phyloP scores from a whole-genome alignment of 2,888 invertebrate species.

The Eilema depressum region DNA sequence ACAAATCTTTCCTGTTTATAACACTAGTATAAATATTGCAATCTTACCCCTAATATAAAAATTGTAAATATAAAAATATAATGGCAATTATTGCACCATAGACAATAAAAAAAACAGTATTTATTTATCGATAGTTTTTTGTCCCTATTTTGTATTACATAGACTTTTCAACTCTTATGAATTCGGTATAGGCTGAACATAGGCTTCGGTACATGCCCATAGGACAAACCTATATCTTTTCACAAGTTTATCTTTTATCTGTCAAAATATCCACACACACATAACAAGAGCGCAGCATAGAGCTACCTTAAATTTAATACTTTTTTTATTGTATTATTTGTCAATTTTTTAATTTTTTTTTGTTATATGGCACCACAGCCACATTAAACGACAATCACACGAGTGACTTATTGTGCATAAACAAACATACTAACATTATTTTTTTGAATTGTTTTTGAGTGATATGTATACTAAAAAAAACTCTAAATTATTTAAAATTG shows the following conservation, averaged over 20 bases:
- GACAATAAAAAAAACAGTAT: too few species aligned
- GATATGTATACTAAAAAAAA: neutral
- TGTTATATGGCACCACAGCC: slow-evolving; percentile 83
- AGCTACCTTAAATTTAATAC: slow-evolving; percentile 81
- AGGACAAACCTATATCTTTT: neutral
- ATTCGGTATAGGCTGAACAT: neutral
- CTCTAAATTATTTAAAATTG: neutral
- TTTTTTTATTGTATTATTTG: slow-evolving; percentile 85
- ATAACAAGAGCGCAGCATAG: slow-evolving; percentile 60
- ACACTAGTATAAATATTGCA: too few species aligned
- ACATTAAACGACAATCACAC: slow-evolving; percentile 71
- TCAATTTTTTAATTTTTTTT: slow-evolving; percentile 81
- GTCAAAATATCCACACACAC: slow-evolving; percentile 56
- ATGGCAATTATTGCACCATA: too few species aligned
- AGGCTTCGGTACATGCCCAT: too few species aligned
- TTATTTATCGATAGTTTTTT: neutral
- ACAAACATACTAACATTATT: slow-evolving; percentile 54
- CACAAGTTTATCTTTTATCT: neutral
- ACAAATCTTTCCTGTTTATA: too few species aligned
- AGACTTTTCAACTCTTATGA: neutral
- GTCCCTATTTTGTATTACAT: neutral
- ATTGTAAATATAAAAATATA: neutral
- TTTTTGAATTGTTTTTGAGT: slow-evolving; percentile 44
- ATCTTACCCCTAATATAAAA: too few species aligned
- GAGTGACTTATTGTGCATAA: slow-evolving; percentile 70